phyloP scores from a whole-genome alignment of 2,113 vertebrate species.

The Crotophaga sulcirostris region DNA sequence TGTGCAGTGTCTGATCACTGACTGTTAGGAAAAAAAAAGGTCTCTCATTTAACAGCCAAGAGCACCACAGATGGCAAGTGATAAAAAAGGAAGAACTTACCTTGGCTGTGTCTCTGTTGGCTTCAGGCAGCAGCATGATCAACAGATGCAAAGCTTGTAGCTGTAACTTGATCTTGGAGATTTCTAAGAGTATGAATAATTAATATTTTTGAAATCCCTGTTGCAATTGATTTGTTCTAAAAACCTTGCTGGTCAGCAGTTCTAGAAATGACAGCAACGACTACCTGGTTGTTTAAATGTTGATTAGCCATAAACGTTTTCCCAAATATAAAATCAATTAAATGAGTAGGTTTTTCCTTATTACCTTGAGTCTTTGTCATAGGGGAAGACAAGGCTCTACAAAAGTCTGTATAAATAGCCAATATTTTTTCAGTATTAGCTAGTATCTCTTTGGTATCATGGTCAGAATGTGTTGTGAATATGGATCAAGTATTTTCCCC shows the following conservation, averaged over 20 bases:
- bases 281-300: background rate
- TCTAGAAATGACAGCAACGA: background rate
- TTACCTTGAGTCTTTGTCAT: background rate
- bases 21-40: background rate
- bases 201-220: background rate
- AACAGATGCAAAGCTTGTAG: slow-evolving; percentile 94
- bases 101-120: slow-evolving; percentile 88
- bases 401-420: background rate
- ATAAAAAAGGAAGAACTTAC: slow-evolving; percentile 65
- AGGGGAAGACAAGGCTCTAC: background rate
- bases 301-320: background rate
- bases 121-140: slow-evolving; percentile 89
- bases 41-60: background rate
- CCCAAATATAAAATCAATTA: background rate
- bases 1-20: background rate
- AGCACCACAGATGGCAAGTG: background rate
- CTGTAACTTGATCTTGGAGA: slow-evolving; percentile 85
- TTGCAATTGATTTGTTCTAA: background rate
- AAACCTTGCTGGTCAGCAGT: background rate
- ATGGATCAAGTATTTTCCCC: background rate
- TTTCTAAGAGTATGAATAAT: slow-evolving; percentile 77
- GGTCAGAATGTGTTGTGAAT: background rate
- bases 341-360: background rate
- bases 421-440: background rate
- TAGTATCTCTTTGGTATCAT: background rate